Conservation (phyloP, 2,797 vertebrate genomes). For the Emydoidea blandingii region DNA sequence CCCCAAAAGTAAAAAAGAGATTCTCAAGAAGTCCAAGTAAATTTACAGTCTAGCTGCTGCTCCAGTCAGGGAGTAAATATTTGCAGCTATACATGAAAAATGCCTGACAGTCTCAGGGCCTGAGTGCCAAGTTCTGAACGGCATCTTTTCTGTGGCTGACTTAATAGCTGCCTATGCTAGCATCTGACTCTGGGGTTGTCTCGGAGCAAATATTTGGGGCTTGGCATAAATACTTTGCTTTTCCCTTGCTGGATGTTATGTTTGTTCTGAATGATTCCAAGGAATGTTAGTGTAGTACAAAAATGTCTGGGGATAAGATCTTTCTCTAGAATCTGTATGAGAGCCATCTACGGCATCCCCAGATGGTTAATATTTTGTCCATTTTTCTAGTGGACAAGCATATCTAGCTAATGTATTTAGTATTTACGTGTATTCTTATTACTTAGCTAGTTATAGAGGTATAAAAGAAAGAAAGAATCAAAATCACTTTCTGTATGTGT, state of each 20-base stretch:
- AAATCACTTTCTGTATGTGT: no score
- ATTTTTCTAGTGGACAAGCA: not conserved
- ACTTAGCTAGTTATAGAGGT: no score
- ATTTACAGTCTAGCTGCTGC: conserved; percentile 42
- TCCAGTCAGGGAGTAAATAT: conserved; percentile 58
- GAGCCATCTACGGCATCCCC: not conserved
- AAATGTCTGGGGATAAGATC: conserved; percentile 38
- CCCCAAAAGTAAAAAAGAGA: not conserved
- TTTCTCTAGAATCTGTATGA: not conserved
- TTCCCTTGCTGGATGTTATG: conserved; percentile 36
- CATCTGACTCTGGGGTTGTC: conserved; percentile 31
- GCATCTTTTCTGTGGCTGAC: not conserved
- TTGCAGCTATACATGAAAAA: conserved; percentile 40
- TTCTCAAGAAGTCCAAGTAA: conserved; percentile 17
- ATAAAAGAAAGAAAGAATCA: no score
- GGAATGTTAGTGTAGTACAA: not conserved
- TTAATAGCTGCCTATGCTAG: not conserved
- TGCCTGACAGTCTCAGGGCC: not conserved
- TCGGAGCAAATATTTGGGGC: conserved; percentile 64
- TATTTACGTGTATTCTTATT: not conserved
- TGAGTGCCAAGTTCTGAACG: not conserved
- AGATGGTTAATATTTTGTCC: not conserved
- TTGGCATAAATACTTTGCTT: conserved; percentile 42
- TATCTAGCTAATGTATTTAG: conserved; percentile 9
- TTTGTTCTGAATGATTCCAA: conserved; percentile 57